A percentile compares a stretch with the other conserved stretches of the same genome.
phyloP scores from a whole-genome alignment of 2,888 invertebrate species.

The Nymphalis polychloros region DNA sequence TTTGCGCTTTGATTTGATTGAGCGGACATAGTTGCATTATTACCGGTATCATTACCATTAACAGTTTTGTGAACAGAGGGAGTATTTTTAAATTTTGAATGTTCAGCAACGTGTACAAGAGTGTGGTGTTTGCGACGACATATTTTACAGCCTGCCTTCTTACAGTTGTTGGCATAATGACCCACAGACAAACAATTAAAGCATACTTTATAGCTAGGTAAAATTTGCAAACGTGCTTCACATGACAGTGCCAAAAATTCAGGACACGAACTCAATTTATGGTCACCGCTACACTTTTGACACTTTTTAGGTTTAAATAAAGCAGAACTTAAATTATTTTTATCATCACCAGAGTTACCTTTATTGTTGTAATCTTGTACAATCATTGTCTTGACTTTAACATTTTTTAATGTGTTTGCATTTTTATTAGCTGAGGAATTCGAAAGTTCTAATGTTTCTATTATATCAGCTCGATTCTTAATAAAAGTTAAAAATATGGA shows the following conservation, averaged over 20 bases:
- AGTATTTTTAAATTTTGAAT: slow-evolving; percentile 1
- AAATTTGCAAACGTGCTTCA: slow-evolving; percentile 35
- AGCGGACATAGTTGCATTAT: slow-evolving; percentile 2
- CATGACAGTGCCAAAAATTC: slow-evolving; percentile 35
- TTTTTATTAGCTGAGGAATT: not conserved
- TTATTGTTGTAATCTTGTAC: slow-evolving; percentile 4
- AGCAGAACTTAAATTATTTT: slow-evolving; percentile 9
- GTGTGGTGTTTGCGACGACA: slow-evolving; percentile 28
- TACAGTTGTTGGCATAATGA: slow-evolving; percentile 36
- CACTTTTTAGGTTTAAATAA: slow-evolving; percentile 7
- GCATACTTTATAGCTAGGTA: slow-evolving; percentile 38
- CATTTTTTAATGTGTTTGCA: slow-evolving; percentile 3
- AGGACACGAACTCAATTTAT: slow-evolving; percentile 37
- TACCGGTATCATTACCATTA: slow-evolving; percentile 1
- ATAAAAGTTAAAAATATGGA: slow-evolving; percentile 36
- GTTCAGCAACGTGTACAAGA: slow-evolving; percentile 16
- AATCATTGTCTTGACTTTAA: slow-evolving; percentile 27
- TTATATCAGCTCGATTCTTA: slow-evolving; percentile 38
- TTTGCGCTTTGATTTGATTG: not conserved
- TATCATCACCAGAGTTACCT: slow-evolving; percentile 10
- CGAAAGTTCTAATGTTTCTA: slow-evolving; percentile 33
- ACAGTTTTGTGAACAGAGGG: not conserved
- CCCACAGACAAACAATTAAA: slow-evolving; percentile 40
- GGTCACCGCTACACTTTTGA: slow-evolving; percentile 33
- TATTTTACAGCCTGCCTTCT: slow-evolving; percentile 28